These are phyloP conservation scores for Flabesymbios commensalis DNA, from an alignment of 2,888 invertebrate genomes.

Conservation along the genomic window DNA sequence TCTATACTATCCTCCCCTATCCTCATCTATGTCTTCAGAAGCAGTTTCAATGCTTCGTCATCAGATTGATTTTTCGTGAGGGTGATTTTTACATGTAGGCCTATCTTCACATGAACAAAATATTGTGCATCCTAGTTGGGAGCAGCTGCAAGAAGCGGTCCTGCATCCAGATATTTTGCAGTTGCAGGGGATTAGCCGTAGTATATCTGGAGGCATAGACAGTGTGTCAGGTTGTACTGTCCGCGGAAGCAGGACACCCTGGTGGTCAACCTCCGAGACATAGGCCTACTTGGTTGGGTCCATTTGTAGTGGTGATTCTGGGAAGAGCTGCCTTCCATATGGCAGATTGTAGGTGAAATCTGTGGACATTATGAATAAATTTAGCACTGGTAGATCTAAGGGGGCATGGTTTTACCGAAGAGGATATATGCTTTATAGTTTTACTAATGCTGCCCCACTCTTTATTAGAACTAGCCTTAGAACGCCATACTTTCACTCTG, in stretches of 20 bases:
- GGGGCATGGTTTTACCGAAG: constrained; percentile 9
- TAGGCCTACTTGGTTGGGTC: constrained; percentile 6
- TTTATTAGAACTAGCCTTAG: too few species aligned
- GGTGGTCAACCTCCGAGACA: constrained; percentile 4
- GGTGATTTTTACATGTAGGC: constrained; percentile 4
- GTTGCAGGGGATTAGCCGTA: neutral
- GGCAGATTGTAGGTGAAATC: constrained; percentile 8
- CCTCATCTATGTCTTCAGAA: constrained; percentile 1
- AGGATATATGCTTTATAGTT: neutral
- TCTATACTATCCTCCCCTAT: neutral
- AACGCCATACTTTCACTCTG: neutral
- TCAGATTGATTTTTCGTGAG: neutral
- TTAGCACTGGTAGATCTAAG: constrained; percentile 9
- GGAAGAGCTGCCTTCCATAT: constrained; percentile 5
- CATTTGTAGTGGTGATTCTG: neutral
- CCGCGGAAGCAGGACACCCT: neutral
- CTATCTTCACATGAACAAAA: constrained; percentile 6
- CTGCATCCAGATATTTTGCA: constrained; percentile 3
- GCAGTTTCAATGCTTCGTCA: neutral
- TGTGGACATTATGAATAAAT: constrained; percentile 7
- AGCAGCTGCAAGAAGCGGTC: constrained; percentile 5
- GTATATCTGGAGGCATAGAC: neutral
- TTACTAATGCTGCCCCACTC: too few species aligned
- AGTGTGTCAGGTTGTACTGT: neutral
- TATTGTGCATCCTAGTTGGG: constrained; percentile 7